Conservation (phyloP, 2,797 vertebrate genomes). For the Schizothorax lantsangensis region DNA sequence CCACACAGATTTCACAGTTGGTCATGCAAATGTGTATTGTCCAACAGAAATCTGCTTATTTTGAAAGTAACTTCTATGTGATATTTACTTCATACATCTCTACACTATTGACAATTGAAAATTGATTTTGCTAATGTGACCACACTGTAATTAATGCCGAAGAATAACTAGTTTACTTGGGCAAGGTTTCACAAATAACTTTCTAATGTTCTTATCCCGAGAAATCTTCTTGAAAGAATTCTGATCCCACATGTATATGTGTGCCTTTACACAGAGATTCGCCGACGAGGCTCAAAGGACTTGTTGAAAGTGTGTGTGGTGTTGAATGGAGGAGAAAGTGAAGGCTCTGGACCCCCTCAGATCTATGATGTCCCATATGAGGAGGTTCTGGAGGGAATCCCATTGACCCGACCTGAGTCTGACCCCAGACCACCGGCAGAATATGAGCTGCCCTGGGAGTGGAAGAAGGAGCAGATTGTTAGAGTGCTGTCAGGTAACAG, state of each 20-base stretch:
- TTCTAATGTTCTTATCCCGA: background rate
- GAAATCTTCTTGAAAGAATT: background rate
- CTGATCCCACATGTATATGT: background rate
- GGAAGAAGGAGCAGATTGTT: conserved; percentile 96
- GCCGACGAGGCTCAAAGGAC: conserved; percentile 91
- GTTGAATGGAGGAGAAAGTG: conserved; percentile 79
- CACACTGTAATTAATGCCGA: background rate
- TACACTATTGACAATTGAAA: background rate
- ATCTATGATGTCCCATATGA: conserved; percentile 93
- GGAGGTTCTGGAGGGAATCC: conserved; percentile 78
- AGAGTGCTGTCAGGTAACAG: conserved; percentile 88
- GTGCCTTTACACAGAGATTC: conserved; percentile 81
- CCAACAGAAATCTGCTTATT: background rate
- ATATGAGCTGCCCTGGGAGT: conserved; percentile 97
- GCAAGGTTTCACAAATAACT: background rate
- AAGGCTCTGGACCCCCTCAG: conserved; percentile 77
- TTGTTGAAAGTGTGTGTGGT: conserved; percentile 90
- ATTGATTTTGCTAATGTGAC: background rate
- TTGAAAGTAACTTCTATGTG: background rate
- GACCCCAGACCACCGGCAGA: conserved; percentile 87
- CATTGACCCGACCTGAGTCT: conserved; percentile 85
- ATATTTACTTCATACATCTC: background rate
- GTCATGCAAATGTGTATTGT: background rate
- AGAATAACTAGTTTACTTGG: background rate
- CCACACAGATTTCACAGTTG: background rate